Percentiles rank a stretch among this genome's conserved stretches.
Conservation (phyloP, 2,797 vertebrate species). For the Discoglossus pictus region DNA sequence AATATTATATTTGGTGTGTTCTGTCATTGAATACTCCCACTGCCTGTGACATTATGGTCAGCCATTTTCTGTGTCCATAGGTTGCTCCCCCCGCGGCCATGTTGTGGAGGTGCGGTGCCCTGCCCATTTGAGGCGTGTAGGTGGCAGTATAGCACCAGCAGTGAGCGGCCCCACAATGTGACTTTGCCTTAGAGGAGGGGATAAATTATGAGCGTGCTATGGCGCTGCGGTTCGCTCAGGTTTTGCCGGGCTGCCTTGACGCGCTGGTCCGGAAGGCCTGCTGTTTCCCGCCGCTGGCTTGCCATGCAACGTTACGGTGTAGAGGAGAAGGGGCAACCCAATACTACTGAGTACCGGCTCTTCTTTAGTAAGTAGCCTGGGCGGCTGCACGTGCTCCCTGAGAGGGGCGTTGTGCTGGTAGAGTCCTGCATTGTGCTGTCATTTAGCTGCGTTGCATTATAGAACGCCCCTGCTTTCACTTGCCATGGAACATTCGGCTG, state of each 20-base stretch:
- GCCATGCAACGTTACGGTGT: conserved; percentile 74
- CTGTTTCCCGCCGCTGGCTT: background rate
- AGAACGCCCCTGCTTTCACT: accelerated
- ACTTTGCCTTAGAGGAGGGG: conserved; percentile 17
- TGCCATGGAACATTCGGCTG: background rate
- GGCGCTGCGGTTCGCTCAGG: conserved; percentile 6
- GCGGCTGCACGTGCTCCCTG: background rate
- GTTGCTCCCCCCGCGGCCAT: background rate
- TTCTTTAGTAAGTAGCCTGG: conserved; percentile 92
- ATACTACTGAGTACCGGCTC: conserved; percentile 80
- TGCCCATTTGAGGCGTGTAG: conserved; percentile 57
- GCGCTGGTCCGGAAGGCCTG: conserved; percentile 26
- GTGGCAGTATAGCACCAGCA: conserved; percentile 60
- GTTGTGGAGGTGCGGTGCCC: conserved; percentile 52
- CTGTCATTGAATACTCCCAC: no score
- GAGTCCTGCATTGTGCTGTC: background rate
- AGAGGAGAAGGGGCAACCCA: conserved; percentile 79
- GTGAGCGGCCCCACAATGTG: background rate
- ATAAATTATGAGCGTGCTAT: conserved; percentile 25
- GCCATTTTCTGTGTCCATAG: conserved; percentile 50
- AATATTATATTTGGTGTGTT: no score
- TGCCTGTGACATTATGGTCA: no score
- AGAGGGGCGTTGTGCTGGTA: background rate
- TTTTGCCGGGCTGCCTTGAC: conserved; percentile 10
- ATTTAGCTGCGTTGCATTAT: accelerated